Evolutionary conservation across 2,888 invertebrate species (phyloP), one percentile per base, ranked within the genome.

Genomic region (Amiota mariae): DNA sequence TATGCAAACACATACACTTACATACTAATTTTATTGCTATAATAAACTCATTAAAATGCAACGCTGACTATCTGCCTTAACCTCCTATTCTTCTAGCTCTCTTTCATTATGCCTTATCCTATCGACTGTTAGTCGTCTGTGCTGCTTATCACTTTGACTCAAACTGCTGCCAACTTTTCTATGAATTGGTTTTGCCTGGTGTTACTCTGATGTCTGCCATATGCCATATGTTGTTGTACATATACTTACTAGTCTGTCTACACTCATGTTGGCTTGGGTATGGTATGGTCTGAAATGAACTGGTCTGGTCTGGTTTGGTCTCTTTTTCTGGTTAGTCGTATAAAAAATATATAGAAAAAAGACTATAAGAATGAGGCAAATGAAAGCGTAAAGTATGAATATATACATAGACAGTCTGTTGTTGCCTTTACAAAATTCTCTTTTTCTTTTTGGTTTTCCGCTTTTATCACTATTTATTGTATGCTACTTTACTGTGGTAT

Each of bases 31-130:
- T 79, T 80, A 80, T 76, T 72, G 73, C 78, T 79, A 84, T 83
- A 83, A 83, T 84, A 85, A 83, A 82, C 81, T 80, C 85, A 85
- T 83, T 85, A 85, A 85, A 85, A 80, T 82, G 80, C 82, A 79
- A 61, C 70, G 61, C 49, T 59, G 15, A 24, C 24, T n/a, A n/a
- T 54, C 12, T 54, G 12, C 13, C 54, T 54, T 12, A n/a, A n/a
- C 54, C n/a, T 36, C 3, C 36, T 36, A 36, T 36, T 36, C 6
- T 59, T 59, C 15, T 59, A 12, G n/a, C 10, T 10, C 59, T 15
- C 59, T 20, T 36, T 36, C 36, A 36, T 36, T 36, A 36, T 36
- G 36, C 36, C 36, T 36, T 36, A 36, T 36, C 36, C 36, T 4
- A 36, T 36, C 36, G 36, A 36, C 4, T 36, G 36, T 36, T 36